Evolutionary conservation across 2,888 invertebrate genomes (phyloP), one percentile per base, ranked within the genome.

Genomic region (Erebia aethiops): DNA sequence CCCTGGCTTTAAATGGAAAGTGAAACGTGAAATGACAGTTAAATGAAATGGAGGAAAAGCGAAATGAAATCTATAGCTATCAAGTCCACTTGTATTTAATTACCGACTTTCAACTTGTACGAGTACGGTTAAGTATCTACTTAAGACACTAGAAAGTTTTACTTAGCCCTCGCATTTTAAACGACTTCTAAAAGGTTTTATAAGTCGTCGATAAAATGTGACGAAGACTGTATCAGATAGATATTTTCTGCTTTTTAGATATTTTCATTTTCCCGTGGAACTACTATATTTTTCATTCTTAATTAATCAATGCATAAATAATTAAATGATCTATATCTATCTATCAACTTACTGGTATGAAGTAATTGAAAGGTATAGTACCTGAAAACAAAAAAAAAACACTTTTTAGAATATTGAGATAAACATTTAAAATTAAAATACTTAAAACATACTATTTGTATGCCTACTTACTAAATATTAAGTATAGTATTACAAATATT

Each of bases 381-480:
- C 54, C 54, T 54, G 54, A 18, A 18, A 54, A 54, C 54, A 54
- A 54, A 54, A 54, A n/a, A n/a, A 16, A 52, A 18, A 51, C 51
- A 51, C 51, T 2, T 4, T 51, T 51, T 51, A 51, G n/a, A 51
- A n/a, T 14, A n/a, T 8, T 7, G 7, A 51, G 4, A 51, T 4
- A n/a, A 51, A 51, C n/a, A 8, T 8, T n/a, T n/a, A 51, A 5
- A 13, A 46, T 35, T 35, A 5, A 35, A 35, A 35, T 35, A 35
- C 35, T 35, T 35, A 35, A 35, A 35, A 35, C 7, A 35, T 35
- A 7, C 7, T 35, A 35, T 7, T 35, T 35, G 7, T 35, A 35
- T 35, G 35, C 1, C 35, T 35, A 35, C 35, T 35, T 35, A 35
- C 35, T 35, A 35, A 35, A 35, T 35, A 35, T 26, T 26, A 26